A percentile compares a stretch with the other conserved stretches of the same genome.
phyloP scores from a whole-genome alignment of 1,140 invertebrate genomes.

The Lordiphosa clarofinis region DNA sequence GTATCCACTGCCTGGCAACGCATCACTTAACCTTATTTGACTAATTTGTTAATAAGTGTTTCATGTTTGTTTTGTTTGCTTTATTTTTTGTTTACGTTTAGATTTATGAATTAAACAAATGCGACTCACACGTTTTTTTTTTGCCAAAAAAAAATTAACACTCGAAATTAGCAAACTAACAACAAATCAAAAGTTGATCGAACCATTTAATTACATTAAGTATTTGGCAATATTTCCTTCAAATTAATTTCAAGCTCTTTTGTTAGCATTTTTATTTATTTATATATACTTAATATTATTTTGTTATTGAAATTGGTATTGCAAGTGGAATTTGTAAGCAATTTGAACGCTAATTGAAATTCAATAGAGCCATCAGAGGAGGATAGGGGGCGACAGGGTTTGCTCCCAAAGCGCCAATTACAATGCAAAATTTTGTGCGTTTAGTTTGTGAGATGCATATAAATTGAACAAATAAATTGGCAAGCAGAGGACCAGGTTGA shows the following conservation, averaged over 20 bases:
- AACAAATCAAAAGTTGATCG: neutral
- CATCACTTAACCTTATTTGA: no score
- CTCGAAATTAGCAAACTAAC: no score
- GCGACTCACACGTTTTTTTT: no score
- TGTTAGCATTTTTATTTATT: no score
- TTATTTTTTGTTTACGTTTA: no score
- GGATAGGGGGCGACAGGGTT: neutral
- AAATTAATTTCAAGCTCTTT: neutral
- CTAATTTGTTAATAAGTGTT: no score
- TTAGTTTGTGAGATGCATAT: conserved; percentile 27
- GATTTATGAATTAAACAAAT: no score
- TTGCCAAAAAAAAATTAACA: no score
- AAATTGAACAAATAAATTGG: conserved; percentile 14
- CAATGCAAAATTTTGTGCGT: conserved; percentile 33
- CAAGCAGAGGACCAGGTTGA: neutral
- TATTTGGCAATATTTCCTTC: neutral
- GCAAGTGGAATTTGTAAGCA: conserved; percentile 54
- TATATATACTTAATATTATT: conserved; percentile 28
- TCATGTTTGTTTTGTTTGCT: no score
- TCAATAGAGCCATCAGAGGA: conserved; percentile 36
- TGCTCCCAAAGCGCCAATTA: conserved; percentile 29
- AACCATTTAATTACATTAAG: neutral
- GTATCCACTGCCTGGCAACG: no score
- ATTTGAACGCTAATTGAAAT: conserved; percentile 66
- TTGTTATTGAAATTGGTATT: conserved; percentile 54